phyloP scores from a whole-genome alignment of 2,797 vertebrate species.

The Mastacembelus armatus region DNA sequence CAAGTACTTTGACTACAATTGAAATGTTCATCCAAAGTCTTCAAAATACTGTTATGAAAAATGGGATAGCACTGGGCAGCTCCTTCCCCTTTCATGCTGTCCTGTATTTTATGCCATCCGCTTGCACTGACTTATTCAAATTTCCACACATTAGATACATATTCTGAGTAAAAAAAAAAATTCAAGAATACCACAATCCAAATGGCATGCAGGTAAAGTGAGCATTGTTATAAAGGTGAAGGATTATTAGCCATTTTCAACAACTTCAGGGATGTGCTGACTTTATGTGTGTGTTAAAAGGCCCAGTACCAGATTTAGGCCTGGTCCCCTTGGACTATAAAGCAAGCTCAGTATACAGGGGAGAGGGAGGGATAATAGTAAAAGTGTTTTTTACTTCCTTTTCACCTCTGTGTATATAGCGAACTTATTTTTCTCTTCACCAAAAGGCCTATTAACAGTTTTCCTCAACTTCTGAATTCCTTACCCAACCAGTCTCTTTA shows the following conservation, averaged over 20 bases:
- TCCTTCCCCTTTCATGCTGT: background rate
- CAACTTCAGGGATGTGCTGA: conserved; percentile 49
- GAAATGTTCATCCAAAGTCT: background rate
- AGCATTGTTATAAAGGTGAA: conserved; percentile 34
- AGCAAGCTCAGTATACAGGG: conserved; percentile 15
- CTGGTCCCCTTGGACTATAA: conserved; percentile 57
- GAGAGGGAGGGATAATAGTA: conserved; percentile 5
- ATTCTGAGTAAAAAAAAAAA: background rate
- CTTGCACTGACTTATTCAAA: conserved; percentile 16
- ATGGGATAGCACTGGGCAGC: background rate
- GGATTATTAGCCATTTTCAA: conserved; percentile 34
- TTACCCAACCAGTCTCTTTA: background rate
- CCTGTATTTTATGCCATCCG: background rate
- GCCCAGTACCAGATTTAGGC: conserved; percentile 52
- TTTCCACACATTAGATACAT: background rate
- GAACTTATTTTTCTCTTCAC: background rate
- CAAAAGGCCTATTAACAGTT: background rate
- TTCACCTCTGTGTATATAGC: background rate
- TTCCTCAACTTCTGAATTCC: background rate
- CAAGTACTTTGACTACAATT: too few relatives aligned
- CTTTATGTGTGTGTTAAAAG: conserved; percentile 63
- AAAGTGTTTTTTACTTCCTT: conserved; percentile 1
- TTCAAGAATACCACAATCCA: background rate
- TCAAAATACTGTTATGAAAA: background rate
- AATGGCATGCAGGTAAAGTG: conserved; percentile 15